Conservation (phyloP, 2,113 vertebrate genomes). For the Solenodon paradoxus region DNA sequence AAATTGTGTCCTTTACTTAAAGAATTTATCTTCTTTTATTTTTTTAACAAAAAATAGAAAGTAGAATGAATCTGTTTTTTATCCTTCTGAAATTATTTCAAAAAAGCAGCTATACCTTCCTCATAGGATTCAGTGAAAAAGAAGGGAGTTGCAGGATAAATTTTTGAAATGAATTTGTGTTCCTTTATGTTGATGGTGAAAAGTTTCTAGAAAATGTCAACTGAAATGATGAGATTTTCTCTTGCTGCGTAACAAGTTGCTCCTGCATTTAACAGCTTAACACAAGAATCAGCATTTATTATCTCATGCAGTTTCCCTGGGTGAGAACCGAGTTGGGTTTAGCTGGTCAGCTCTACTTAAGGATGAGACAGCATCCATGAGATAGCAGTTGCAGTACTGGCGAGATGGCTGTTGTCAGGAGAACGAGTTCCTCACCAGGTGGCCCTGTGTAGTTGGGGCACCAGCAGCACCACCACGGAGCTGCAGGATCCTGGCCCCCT, state of each 20-base stretch:
- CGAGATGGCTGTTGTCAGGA: background rate
- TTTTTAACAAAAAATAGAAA: background rate
- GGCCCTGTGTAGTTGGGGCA: background rate
- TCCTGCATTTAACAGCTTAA: background rate
- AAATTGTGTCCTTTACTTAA: background rate
- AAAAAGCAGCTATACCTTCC: background rate
- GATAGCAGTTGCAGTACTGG: too few species aligned
- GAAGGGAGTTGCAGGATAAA: background rate
- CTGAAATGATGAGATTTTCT: background rate
- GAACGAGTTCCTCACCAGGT: background rate
- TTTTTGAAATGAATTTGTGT: background rate
- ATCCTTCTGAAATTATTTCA: background rate
- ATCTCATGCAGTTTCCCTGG: background rate
- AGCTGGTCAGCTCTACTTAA: background rate
- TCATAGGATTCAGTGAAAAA: background rate
- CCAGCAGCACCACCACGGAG: too few species aligned
- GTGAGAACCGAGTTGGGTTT: background rate
- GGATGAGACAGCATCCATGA: background rate
- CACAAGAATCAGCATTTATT: background rate
- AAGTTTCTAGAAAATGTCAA: conserved; percentile 6
- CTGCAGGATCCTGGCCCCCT: too few species aligned
- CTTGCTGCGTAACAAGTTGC: background rate
- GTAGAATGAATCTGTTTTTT: background rate
- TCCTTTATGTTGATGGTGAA: background rate
- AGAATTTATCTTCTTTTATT: background rate